phyloP scores from a whole-genome alignment of 1,140 invertebrate genomes.

The Drepana arcuata region DNA sequence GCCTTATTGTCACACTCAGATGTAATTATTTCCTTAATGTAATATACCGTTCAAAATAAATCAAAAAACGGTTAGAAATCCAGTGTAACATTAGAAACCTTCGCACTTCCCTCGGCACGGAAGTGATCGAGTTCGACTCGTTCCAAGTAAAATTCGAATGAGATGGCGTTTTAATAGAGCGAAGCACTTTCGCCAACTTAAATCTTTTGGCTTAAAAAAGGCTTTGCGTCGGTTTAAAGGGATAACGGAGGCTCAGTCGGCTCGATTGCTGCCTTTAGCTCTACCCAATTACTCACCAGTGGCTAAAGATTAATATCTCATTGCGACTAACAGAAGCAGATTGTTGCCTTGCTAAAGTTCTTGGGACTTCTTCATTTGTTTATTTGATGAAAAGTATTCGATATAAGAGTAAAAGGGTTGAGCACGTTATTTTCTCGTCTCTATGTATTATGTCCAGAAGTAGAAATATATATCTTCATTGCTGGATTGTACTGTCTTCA shows the following conservation, averaged over 20 bases:
- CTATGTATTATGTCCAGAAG: not conserved
- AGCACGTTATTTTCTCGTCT: not conserved
- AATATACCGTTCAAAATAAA: too few relatives aligned
- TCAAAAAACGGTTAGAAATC: too few relatives aligned
- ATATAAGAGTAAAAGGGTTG: not conserved
- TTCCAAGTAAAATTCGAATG: conserved; percentile 29
- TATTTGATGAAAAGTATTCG: not conserved
- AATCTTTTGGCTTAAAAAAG: conserved; percentile 68
- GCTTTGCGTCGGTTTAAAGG: conserved; percentile 65
- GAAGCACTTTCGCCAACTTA: conserved; percentile 62
- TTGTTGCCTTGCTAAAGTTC: not conserved
- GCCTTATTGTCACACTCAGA: too few relatives aligned
- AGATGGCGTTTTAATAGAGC: conserved; percentile 60
- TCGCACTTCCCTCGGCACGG: too few relatives aligned
- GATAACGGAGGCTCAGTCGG: conserved; percentile 46
- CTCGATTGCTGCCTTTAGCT: conserved; percentile 52
- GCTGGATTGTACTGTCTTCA: too few relatives aligned
- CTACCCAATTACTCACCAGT: conserved; percentile 54
- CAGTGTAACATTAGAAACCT: too few relatives aligned
- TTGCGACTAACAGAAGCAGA: conserved; percentile 14
- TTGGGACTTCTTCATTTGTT: not conserved
- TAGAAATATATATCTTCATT: too few relatives aligned
- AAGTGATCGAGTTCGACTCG: conserved; percentile 3
- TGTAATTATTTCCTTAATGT: too few relatives aligned
- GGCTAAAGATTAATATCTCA: conserved; percentile 37